Evolutionary conservation across 1,140 invertebrate genomes (phyloP).

Genomic region (Drusus annulatus): DNA sequence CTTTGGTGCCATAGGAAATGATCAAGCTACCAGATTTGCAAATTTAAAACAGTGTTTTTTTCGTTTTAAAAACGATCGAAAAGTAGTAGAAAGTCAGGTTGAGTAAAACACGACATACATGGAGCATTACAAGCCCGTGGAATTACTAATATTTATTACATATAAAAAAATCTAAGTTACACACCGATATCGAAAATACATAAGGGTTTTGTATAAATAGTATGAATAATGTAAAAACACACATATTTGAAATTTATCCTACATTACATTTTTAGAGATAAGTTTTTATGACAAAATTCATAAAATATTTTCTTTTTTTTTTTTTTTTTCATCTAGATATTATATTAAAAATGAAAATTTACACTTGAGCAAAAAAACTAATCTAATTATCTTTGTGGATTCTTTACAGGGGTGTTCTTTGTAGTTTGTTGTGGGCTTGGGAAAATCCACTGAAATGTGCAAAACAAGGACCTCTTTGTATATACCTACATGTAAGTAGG

Average conservation of each 20-base stretch:
- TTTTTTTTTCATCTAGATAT: not conserved
- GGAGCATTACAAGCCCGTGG: conserved; percentile 2
- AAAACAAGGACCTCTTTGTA: too few relatives aligned
- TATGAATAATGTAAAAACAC: conserved; percentile 57
- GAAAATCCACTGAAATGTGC: too few relatives aligned
- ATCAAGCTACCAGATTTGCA: too few relatives aligned
- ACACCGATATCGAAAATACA: conserved; percentile 59
- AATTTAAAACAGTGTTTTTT: too few relatives aligned
- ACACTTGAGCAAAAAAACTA: conserved; percentile 33
- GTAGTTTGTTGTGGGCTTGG: too few relatives aligned
- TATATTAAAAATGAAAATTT: conserved; percentile 6
- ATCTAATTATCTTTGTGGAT: not conserved
- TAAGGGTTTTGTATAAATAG: conserved; percentile 53
- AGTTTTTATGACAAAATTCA: conserved; percentile 26
- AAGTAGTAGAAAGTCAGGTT: too few relatives aligned
- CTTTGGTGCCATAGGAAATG: too few relatives aligned
- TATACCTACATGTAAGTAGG: too few relatives aligned
- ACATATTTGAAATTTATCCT: conserved; percentile 53
- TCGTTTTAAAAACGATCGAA: too few relatives aligned
- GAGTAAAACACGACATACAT: conserved; percentile 11
- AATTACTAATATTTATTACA: conserved; percentile 38
- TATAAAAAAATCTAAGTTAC: conserved; percentile 55
- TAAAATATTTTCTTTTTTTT: conserved; percentile 19
- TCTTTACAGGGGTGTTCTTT: too few relatives aligned
- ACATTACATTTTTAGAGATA: conserved; percentile 37